These are phyloP conservation scores for Tretioscincus oriximinensis DNA, from an alignment of 2,113 vertebrate species.

Conservation along the genomic window DNA sequence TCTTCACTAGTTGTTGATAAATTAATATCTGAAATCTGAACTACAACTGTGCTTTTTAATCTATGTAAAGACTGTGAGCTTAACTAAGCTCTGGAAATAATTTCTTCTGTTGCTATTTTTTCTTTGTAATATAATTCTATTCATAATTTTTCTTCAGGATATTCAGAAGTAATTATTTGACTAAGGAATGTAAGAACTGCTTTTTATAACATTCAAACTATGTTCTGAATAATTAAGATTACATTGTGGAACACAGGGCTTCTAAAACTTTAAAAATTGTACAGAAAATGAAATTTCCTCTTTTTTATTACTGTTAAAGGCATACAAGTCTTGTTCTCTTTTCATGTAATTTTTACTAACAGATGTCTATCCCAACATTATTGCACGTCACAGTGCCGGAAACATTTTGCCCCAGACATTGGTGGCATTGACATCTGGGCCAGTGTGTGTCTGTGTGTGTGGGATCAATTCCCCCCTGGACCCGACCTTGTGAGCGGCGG, in stretches of 20 bases:
- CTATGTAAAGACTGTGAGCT: background rate
- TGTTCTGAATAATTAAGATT: background rate
- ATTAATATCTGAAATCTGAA: background rate
- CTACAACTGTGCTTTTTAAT: background rate
- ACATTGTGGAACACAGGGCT: too few relatives aligned
- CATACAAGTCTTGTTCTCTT: too few relatives aligned
- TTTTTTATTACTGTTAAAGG: too few relatives aligned
- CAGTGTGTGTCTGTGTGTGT: too few relatives aligned
- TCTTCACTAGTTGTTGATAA: background rate
- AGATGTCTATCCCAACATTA: too few relatives aligned
- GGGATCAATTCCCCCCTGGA: too few relatives aligned
- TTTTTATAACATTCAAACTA: constrained; percentile 6
- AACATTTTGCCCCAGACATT: background rate
- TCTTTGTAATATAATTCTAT: constrained; percentile 27
- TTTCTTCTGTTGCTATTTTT: constrained; percentile 26
- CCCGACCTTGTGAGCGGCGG: too few relatives aligned
- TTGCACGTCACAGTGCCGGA: background rate
- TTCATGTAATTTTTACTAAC: too few relatives aligned
- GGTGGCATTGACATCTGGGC: too few relatives aligned
- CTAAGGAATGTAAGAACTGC: constrained; percentile 7
- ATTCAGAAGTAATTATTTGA: constrained; percentile 32
- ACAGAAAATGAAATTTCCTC: too few relatives aligned
- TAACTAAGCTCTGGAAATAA: constrained; percentile 21
- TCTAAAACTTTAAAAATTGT: too few relatives aligned
- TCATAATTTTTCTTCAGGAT: background rate